A percentile compares a stretch with the other conserved stretches of the same genome.
These are phyloP conservation scores for Cylindroiulus punctatus DNA, from an alignment of 2,888 invertebrate species.

Conservation along the genomic window DNA sequence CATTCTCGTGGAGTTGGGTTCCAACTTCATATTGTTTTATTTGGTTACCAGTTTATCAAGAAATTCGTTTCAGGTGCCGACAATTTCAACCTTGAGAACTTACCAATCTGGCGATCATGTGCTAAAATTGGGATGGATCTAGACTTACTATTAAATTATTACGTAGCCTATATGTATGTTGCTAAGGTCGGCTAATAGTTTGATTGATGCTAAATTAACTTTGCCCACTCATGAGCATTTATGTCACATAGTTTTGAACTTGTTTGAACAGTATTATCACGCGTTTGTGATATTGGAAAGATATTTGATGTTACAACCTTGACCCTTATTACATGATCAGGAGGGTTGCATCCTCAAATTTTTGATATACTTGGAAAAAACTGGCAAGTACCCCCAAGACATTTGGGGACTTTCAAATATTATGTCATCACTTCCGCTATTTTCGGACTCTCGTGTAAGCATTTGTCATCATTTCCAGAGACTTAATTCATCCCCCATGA, in stretches of 20 bases:
- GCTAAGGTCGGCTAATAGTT: background rate
- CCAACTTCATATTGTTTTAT: conserved; percentile 2
- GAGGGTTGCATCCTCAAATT: background rate
- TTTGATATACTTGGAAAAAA: background rate
- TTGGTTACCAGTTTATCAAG: background rate
- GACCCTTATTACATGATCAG: conserved; percentile 2
- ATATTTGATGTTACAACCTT: background rate
- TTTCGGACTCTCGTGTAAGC: no score
- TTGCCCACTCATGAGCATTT: conserved; percentile 17
- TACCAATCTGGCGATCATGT: background rate
- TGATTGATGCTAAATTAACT: background rate
- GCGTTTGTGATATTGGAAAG: background rate
- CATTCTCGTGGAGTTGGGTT: background rate
- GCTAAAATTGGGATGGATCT: conserved; percentile 1
- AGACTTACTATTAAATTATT: background rate
- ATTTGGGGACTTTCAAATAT: no score
- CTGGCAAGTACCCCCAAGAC: no score
- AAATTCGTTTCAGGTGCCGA: background rate
- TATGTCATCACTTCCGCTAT: no score
- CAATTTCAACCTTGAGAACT: background rate
- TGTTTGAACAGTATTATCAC: conserved; percentile 10
- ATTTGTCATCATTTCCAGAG: no score
- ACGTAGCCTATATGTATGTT: conserved; percentile 9
- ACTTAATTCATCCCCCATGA: no score
- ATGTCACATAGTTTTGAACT: background rate